A percentile compares a stretch with the other conserved stretches of the same genome.
Evolutionary conservation across 2,113 vertebrate species (phyloP).

Genomic region (Tragelaphus buxtoni): DNA sequence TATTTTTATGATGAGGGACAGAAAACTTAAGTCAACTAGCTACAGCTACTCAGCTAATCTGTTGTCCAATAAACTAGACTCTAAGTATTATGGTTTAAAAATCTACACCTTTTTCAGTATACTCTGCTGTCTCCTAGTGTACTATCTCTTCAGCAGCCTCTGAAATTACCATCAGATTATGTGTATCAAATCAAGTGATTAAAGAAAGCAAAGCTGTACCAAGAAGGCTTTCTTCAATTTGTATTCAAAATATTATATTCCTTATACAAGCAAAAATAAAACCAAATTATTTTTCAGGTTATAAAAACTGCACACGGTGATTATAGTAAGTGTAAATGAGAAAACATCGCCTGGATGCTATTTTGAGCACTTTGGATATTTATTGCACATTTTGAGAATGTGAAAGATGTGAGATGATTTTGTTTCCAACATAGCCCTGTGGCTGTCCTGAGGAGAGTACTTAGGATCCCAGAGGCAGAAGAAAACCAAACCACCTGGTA

Average conservation of each 20-base stretch:
- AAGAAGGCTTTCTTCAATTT: slow-evolving; percentile 22
- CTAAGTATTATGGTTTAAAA: neutral
- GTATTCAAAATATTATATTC: neutral
- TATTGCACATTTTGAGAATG: neutral
- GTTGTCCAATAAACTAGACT: neutral
- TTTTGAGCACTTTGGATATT: neutral
- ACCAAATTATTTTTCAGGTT: neutral
- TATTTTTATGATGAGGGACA: neutral
- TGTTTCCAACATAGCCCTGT: neutral
- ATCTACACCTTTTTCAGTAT: neutral
- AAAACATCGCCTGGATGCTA: neutral
- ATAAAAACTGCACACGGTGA: neutral
- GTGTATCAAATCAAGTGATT: neutral
- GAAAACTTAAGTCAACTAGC: neutral
- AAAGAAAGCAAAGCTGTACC: neutral
- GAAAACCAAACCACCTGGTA: neutral
- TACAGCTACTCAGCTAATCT: neutral
- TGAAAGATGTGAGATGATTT: neutral
- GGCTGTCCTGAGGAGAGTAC: neutral
- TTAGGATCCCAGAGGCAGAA: neutral
- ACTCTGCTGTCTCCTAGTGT: neutral
- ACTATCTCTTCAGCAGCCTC: neutral
- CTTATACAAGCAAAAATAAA: neutral
- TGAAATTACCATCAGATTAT: neutral
- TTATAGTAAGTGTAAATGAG: neutral